Percentiles rank a stretch among this genome's conserved stretches.
These are phyloP conservation scores for Eumeta japonica DNA, from an alignment of 1,140 invertebrate genomes.

Conservation along the genomic window DNA sequence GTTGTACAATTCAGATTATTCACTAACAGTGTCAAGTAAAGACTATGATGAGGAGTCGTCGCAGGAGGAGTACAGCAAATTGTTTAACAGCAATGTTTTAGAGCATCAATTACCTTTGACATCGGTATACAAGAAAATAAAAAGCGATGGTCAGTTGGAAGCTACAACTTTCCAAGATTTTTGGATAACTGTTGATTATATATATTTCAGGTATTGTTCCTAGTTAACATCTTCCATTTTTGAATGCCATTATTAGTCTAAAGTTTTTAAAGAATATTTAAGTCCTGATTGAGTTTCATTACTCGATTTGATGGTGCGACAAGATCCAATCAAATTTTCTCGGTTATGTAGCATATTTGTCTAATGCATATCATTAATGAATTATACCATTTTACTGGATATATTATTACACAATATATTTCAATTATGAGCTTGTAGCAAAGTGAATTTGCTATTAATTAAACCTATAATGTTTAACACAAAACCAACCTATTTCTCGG, in stretches of 20 bases:
- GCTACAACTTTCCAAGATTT: slow-evolving; percentile 72
- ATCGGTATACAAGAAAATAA: slow-evolving; percentile 58
- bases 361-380: too few species aligned
- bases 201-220: slow-evolving; percentile 67
- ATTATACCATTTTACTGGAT: too few species aligned
- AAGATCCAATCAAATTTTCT: too few species aligned
- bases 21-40: neutral
- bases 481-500: too few species aligned
- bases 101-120: slow-evolving; percentile 58
- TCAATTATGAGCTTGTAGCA: too few species aligned
- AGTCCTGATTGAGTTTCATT: too few species aligned
- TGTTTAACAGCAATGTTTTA: slow-evolving; percentile 51
- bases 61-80: slow-evolving; percentile 10
- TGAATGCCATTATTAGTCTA: neutral
- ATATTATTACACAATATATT: too few species aligned
- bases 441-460: too few species aligned
- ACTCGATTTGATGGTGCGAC: too few species aligned
- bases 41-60: neutral
- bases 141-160: slow-evolving; percentile 42
- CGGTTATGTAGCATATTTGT: too few species aligned
- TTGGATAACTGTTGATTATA: slow-evolving; percentile 83
- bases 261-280: neutral
- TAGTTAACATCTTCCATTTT: slow-evolving; percentile 2
- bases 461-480: too few species aligned
- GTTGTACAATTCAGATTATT: slow-evolving; percentile 35